Percentiles rank a stretch among this genome's conserved stretches.
Evolutionary conservation across 1,140 invertebrate genomes (phyloP).

Genomic region (Chlorops oryzae): DNA sequence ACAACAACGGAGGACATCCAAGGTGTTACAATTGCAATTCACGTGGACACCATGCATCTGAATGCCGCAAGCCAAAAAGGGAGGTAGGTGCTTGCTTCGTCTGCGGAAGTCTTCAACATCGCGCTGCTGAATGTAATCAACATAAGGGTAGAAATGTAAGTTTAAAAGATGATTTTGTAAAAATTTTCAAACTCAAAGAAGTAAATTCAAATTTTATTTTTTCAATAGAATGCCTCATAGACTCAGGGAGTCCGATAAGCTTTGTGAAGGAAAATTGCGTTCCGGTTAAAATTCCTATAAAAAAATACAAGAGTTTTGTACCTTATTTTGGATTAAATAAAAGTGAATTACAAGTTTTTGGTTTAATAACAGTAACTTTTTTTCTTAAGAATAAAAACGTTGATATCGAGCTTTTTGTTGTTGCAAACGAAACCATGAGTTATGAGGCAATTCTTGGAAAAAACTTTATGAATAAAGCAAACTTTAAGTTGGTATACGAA

Average conservation of each 20-base stretch:
- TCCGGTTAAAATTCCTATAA: neutral
- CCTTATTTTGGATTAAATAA: constrained; percentile 12
- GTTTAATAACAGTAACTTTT: neutral
- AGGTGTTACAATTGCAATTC: constrained; percentile 2
- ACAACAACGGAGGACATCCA: neutral
- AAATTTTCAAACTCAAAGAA: too few relatives aligned
- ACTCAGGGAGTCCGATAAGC: constrained; percentile 13
- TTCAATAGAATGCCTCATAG: too few relatives aligned
- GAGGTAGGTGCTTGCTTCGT: constrained; percentile 8
- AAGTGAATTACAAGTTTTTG: constrained; percentile 8
- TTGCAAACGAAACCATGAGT: constrained; percentile 14
- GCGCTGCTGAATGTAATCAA: neutral
- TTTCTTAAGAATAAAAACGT: neutral
- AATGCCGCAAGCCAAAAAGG: constrained; percentile 10
- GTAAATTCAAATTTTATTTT: too few relatives aligned
- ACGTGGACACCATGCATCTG: constrained; percentile 6
- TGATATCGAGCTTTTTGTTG: constrained; percentile 12
- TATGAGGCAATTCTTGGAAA: constrained; percentile 12
- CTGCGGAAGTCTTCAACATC: constrained; percentile 6
- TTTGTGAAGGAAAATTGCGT: constrained; percentile 5
- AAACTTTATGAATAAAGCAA: constrained; percentile 6
- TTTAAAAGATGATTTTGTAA: too few relatives aligned
- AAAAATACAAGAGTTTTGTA: too few relatives aligned
- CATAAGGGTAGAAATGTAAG: too few relatives aligned
- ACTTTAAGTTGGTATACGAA: neutral